phyloP scores from a whole-genome alignment of 1,140 invertebrate species.

The Drosophila suzukii region DNA sequence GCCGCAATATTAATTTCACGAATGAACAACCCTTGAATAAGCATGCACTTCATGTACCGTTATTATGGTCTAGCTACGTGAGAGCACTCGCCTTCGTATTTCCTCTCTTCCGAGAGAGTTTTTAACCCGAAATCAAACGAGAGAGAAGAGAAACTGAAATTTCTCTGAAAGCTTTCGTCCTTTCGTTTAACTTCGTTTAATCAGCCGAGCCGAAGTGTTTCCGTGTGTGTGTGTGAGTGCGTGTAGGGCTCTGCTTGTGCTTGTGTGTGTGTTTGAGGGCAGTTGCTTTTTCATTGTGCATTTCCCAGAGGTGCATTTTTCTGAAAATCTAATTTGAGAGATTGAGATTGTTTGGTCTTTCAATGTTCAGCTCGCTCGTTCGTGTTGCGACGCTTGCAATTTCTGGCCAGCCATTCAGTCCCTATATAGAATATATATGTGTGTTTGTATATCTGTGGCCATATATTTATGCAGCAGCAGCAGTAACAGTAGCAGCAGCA shows the following conservation, averaged over 20 bases:
- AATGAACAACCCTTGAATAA: constrained; percentile 84
- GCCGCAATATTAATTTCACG: constrained; percentile 83
- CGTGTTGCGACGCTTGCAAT: constrained; percentile 79
- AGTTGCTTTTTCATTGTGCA: constrained; percentile 81
- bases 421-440: constrained; percentile 15
- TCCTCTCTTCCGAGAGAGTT: constrained; percentile 1
- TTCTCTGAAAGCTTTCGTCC: constrained; percentile 30
- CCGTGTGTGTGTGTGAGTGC: background rate
- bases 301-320: constrained; percentile 84
- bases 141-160: background rate
- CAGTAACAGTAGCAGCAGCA: constrained; percentile 15
- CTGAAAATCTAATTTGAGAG: constrained; percentile 84
- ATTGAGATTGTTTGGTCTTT: constrained; percentile 84
- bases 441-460: constrained; percentile 6
- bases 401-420: constrained; percentile 50
- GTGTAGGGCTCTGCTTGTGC: background rate
- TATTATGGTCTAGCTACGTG: constrained; percentile 67
- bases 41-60: constrained; percentile 78
- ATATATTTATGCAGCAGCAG: constrained; percentile 53
- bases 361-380: constrained; percentile 56
- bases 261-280: constrained; percentile 42
- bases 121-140: background rate
- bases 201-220: constrained; percentile 5
- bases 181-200: constrained; percentile 34
- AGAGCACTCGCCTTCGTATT: constrained; percentile 15